These are phyloP conservation scores for Frankliniella fusca DNA, from an alignment of 2,888 invertebrate genomes.

Conservation along the genomic window DNA sequence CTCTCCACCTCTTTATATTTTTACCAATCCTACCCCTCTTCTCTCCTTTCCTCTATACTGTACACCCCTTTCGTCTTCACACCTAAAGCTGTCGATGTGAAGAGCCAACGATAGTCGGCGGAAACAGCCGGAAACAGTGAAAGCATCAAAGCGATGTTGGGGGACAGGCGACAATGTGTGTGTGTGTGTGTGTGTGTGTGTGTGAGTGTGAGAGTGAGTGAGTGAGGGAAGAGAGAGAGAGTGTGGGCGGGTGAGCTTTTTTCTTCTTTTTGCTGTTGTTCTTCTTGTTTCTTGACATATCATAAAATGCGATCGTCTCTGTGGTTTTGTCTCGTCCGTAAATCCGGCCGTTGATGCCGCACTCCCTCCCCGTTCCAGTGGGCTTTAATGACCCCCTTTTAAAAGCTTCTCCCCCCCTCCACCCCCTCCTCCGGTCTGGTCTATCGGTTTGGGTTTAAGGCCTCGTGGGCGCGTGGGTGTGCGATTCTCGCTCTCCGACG, in stretches of 20 bases:
- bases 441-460: no score
- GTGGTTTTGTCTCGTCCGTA: not conserved
- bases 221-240: not conserved
- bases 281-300: no score
- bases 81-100: not conserved
- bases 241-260: no score
- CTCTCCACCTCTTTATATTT: no score
- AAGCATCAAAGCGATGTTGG: not conserved
- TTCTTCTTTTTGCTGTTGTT: no score
- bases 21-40: not conserved
- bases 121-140: not conserved
- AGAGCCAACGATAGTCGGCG: not conserved
- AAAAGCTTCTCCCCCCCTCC: no score
- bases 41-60: not conserved
- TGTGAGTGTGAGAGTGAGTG: not conserved
- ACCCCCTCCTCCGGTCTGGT: no score
- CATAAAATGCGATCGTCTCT: not conserved
- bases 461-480: no score
- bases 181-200: not conserved
- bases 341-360: not conserved
- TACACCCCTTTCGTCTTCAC: not conserved
- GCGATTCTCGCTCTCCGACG: no score
- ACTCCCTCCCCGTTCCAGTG: not conserved
- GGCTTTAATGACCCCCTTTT: not conserved
- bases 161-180: not conserved